Base-by-base conservation (phyloP, 53 echinoderm and acorn worm genomes). In the Holothuria scabra region DNA sequence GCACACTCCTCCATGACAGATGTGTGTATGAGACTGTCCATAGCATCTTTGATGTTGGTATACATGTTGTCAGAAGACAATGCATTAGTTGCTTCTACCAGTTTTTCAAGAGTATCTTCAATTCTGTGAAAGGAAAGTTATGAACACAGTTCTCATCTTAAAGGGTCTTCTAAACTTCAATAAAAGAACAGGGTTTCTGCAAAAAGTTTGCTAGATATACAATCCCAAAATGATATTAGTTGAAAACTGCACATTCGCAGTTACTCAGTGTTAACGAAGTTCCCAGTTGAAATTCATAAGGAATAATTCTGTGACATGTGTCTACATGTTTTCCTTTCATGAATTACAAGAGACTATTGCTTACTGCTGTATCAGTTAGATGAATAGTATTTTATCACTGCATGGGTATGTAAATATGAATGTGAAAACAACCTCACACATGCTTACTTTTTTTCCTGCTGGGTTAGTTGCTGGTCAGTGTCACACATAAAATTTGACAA, bases 31-130 rank as follows among this genome's bases (percentile, higher is more conserved):
- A 97, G 56, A 64, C 93, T 94, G 57, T 97, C 97, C 88, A 97
- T 94, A 8, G 97, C 97, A 89, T 97, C 97, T 81, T 93, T 97
- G 62, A 93, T 88, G 82, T 93, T 97, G 87, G 91, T 97, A 74
- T 97, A 97, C 62, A 92, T 86, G 67, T 97, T 97, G 46, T 95
- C 95, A 5, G 90, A 90, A 7, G 97, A 97, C 56, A 97, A 80
- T 59, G 90, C 87, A 84, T 97, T 97, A 58, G 94, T 97, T 12
- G 94, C 92, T 33, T 89, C 88, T 13, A 97, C 90, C 21, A 97
- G 79, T 22, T 90, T 88, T 65, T 92, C 80, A 56, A 97, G 64
- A 24, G 90, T 92, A 30, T 97, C 92, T 83, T 97, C 97, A 57
- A 97, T 94, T 35, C 97, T 97, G 59, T 34, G 14, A 59, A 46